These are phyloP conservation scores for Struthidea cinerea DNA, from an alignment of 2,113 vertebrate species.

Conservation along the genomic window DNA sequence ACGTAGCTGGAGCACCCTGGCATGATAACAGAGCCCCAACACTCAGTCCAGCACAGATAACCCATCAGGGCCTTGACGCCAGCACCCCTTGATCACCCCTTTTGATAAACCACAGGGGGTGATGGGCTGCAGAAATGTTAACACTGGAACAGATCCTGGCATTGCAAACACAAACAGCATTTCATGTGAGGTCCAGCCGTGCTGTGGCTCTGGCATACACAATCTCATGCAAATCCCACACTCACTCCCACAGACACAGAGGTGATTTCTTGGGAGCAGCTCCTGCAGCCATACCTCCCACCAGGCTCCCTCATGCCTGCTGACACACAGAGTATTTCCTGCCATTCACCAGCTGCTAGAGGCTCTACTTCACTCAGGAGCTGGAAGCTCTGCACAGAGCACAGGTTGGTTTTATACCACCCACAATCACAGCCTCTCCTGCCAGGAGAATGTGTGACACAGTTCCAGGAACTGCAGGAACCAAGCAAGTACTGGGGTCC, in stretches of 20 bases:
- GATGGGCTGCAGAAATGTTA: not conserved
- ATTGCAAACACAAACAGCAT: not conserved
- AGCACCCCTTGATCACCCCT: not conserved
- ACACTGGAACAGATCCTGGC: not conserved
- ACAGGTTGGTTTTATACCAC: not conserved
- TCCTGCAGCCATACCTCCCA: not conserved
- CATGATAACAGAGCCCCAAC: not conserved
- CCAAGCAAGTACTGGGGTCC: not conserved
- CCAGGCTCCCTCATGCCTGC: not conserved
- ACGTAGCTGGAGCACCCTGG: not conserved
- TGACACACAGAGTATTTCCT: not conserved
- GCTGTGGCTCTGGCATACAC: not conserved
- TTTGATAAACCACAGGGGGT: not conserved
- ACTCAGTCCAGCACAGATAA: not conserved
- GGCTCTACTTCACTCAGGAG: not conserved
- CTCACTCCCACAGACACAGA: not conserved
- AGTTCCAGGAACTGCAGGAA: not conserved
- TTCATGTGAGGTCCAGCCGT: not conserved
- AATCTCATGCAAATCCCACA: not conserved
- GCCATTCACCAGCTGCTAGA: not conserved
- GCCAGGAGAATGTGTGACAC: fast-evolving
- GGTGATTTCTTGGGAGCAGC: not conserved
- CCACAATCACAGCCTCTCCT: not conserved
- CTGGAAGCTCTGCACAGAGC: not conserved
- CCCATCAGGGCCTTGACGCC: not conserved